These are phyloP conservation scores for Syngnathus rostellatus DNA, from an alignment of 2,797 vertebrate species.

Conservation along the genomic window DNA sequence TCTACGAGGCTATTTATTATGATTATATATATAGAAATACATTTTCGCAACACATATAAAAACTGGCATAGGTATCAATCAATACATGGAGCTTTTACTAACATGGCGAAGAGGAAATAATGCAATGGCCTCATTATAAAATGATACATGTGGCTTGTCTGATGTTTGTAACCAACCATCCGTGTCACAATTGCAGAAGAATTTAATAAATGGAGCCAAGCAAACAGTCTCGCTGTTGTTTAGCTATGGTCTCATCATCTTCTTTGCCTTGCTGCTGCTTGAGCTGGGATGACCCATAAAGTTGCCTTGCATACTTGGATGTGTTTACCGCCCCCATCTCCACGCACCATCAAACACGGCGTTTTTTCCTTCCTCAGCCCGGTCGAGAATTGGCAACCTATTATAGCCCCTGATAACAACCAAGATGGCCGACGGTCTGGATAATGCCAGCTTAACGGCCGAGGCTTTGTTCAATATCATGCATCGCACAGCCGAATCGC, in stretches of 20 bases:
- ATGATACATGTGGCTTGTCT: no score
- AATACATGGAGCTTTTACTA: no score
- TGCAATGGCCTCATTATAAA: no score
- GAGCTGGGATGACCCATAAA: neutral
- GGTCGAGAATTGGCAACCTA: conserved; percentile 16
- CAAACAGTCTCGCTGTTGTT: no score
- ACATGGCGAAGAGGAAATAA: no score
- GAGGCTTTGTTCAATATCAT: conserved; percentile 27
- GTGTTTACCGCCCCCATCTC: neutral
- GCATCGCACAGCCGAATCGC: neutral
- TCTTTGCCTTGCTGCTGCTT: neutral
- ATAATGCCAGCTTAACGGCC: conserved; percentile 45
- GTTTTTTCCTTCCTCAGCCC: conserved; percentile 10
- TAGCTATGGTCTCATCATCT: no score
- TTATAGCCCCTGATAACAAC: conserved; percentile 30
- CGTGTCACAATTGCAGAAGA: neutral
- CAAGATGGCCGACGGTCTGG: conserved; percentile 47
- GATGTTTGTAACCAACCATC: no score
- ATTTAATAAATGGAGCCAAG: neutral
- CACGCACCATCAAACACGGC: neutral
- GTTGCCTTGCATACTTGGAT: conserved; percentile 9
- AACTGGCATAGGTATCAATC: neutral
- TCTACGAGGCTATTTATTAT: neutral
- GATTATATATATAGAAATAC: no score
- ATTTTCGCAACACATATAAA: neutral